Conservation (phyloP, 2,888 invertebrate species). For the Pomacea canaliculata region DNA sequence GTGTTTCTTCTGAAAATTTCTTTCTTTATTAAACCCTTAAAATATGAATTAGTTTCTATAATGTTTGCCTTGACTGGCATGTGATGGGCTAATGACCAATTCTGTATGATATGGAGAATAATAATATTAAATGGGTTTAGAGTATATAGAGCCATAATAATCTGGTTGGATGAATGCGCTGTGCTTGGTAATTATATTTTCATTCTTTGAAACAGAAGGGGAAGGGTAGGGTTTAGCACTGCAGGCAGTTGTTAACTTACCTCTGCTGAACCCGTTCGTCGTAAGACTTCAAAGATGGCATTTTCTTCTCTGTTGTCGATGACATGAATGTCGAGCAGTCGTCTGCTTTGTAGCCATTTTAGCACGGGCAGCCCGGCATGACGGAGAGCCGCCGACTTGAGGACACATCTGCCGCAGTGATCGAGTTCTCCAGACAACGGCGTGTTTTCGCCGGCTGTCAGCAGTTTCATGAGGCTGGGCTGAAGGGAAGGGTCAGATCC, state of each 20-base stretch:
- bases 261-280: slow-evolving; percentile 13
- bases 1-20: too few species aligned
- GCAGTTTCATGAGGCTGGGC: slow-evolving; percentile 20
- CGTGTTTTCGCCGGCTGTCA: slow-evolving; percentile 21
- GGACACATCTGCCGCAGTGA: slow-evolving; percentile 24
- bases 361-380: slow-evolving; percentile 26
- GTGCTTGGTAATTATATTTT: too few species aligned
- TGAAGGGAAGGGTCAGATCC: slow-evolving; percentile 15
- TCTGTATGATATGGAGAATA: too few species aligned
- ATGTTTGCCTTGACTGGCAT: too few species aligned
- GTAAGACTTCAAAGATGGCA: slow-evolving; percentile 23
- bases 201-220: too few species aligned
- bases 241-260: background rate
- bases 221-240: too few species aligned
- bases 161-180: too few species aligned
- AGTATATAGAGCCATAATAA: too few species aligned
- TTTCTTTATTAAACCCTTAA: too few species aligned
- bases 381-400: slow-evolving; percentile 20
- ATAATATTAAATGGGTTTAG: too few species aligned
- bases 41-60: too few species aligned
- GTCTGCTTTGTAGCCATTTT: slow-evolving; percentile 15
- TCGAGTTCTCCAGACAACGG: slow-evolving; percentile 24
- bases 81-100: too few species aligned
- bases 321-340: slow-evolving; percentile 20
- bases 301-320: slow-evolving; percentile 26